Evolutionary conservation across 92 coral and sea anemone species (phyloP).

Genomic region (Porites rus): DNA sequence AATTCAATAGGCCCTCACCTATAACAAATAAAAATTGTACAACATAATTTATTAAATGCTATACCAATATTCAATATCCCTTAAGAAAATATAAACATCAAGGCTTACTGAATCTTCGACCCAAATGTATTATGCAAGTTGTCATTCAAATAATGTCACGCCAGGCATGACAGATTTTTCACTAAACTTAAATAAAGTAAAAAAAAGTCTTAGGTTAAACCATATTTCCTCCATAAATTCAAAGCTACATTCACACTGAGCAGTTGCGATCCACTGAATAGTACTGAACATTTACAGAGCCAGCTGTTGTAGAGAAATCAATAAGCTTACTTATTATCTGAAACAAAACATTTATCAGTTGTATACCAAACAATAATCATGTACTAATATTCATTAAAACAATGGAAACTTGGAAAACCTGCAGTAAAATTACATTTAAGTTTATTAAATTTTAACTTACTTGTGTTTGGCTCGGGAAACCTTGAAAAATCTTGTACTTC

Average conservation of each 20-base stretch:
- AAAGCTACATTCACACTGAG: no score
- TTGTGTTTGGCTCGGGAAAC: slow-evolving; percentile 91
- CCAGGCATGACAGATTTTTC: no score
- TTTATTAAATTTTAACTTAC: slow-evolving; percentile 47
- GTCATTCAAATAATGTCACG: no score
- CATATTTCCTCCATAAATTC: no score
- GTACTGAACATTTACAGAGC: background rate
- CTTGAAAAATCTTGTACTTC: slow-evolving; percentile 98
- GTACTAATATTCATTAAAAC: background rate
- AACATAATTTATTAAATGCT: no score
- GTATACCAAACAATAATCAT: background rate
- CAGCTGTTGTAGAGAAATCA: background rate
- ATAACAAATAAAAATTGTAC: no score
- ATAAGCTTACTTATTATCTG: background rate
- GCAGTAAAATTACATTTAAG: background rate
- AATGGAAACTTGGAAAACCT: no score
- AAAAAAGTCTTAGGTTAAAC: no score
- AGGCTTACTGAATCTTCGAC: background rate
- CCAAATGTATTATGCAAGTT: no score
- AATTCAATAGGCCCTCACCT: no score
- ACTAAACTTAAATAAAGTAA: no score
- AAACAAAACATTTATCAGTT: background rate
- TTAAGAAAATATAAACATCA: slow-evolving; percentile 2
- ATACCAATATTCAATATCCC: background rate
- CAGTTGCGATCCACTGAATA: background rate